Base-by-base conservation (phyloP, 2,113 vertebrate species). In the Rhadina sibilatrix region DNA sequence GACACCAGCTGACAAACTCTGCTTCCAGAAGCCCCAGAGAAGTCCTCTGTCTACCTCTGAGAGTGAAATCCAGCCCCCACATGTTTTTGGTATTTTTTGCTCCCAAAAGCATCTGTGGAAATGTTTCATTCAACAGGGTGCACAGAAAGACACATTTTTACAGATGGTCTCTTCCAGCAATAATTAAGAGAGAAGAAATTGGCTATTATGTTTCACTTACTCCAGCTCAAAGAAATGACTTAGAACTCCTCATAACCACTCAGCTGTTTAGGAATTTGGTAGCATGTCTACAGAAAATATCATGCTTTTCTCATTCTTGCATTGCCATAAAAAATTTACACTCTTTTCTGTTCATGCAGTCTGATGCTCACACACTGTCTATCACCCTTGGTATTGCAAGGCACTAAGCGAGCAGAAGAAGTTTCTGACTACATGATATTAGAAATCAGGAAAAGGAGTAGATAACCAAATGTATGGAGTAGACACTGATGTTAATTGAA, bases 21-120 rank as follows among this genome's bases (percentile, higher is more conserved):
- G 86, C 72, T 95, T 97, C 92, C 85, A 97, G 95, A 95, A 96
- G 82, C 70, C 57, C 72, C 0, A 15, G 57, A 81, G 83, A 94
- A 83, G 49, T 82, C 61, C 92, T 80, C 70, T 87, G 57, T 72
- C 76, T 83, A 54, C 76, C 78, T 92, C 82, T 24, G 28, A 87
- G 64, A 86, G 30, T 54, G 49, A 86, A 94, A 97, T 89, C 46
- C 63, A 90, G 46, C 15, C 65, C 82, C 11, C 9, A 70, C 21
- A 18, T 1, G 4, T 16, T 66, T 57, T 75, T n/a, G 10, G 8
- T 42, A 11, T 52, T 87, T 56, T 87, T 74, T 84, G 42, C 47
- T 78, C 42, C 30, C 52, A 87, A 87, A 92, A 72, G 37, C 64
- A 61, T 57, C 52, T 69, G 30, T 78, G 56, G 80, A 92, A 83